phyloP scores from a whole-genome alignment of 2,797 vertebrate species.

The Threskiornis aethiopicus region DNA sequence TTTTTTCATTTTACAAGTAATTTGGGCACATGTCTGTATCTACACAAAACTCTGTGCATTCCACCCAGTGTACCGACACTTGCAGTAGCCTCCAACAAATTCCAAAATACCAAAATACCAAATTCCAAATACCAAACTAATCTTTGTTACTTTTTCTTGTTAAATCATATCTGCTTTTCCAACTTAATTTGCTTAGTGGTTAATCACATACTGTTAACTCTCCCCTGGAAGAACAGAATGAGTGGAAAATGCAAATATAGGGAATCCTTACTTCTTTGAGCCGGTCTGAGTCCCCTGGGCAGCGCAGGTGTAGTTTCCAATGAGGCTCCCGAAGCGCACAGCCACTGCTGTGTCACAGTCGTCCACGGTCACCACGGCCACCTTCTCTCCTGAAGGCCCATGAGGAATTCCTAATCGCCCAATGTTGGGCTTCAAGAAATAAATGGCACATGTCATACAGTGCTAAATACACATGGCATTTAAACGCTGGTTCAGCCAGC shows the following conservation, averaged over 20 bases:
- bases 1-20: background rate
- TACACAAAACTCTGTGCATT: background rate
- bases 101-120: background rate
- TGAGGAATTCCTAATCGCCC: constrained; percentile 91
- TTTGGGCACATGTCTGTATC: background rate
- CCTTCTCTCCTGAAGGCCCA: constrained; percentile 95
- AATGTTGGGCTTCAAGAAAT: constrained; percentile 87
- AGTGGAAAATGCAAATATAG: background rate
- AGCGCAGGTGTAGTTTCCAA: constrained; percentile 96
- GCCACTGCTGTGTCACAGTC: constrained; percentile 96
- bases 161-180: background rate
- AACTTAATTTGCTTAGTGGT: background rate
- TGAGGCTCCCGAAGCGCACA: constrained; percentile 86
- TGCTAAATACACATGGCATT: background rate
- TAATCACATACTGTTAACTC: background rate
- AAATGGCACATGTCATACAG: background rate
- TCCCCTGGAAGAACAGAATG: background rate
- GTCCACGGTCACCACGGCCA: constrained; percentile 93
- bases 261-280: constrained; percentile 88
- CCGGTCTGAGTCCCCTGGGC: constrained; percentile 95
- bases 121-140: background rate
- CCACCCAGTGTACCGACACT: background rate
- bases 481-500: background rate
- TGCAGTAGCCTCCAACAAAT: background rate
- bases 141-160: background rate